These are phyloP conservation scores for Andrena cerasifolii DNA, from an alignment of 1,140 invertebrate species.

Conservation along the genomic window DNA sequence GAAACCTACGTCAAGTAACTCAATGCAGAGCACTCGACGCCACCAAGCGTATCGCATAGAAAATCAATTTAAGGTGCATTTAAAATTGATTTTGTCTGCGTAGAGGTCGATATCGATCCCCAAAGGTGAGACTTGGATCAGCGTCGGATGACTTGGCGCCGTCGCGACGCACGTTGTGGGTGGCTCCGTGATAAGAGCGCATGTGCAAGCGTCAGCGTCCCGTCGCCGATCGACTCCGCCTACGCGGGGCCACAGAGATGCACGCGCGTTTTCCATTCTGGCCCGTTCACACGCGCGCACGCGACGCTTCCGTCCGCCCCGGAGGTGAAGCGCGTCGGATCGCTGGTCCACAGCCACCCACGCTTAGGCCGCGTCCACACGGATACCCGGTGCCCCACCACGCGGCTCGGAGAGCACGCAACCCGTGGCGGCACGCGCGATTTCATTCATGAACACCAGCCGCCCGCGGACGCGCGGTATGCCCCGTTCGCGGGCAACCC, in stretches of 20 bases:
- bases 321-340: slow-evolving; percentile 45
- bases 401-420: slow-evolving; percentile 28
- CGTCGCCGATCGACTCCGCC: slow-evolving; percentile 73
- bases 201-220: slow-evolving; percentile 68
- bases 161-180: slow-evolving; percentile 61
- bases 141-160: background rate
- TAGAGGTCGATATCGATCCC: too few species aligned
- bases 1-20: too few species aligned
- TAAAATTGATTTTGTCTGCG: too few species aligned
- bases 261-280: slow-evolving; percentile 47
- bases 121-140: too few species aligned
- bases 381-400: background rate
- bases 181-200: slow-evolving; percentile 70
- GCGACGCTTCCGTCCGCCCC: slow-evolving; percentile 43
- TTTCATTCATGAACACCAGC: slow-evolving; percentile 58
- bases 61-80: too few species aligned
- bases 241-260: slow-evolving; percentile 57
- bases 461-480: background rate
- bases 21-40: too few species aligned
- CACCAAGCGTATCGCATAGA: too few species aligned
- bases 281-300: slow-evolving; percentile 40
- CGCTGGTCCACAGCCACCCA: slow-evolving; percentile 44
- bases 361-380: slow-evolving; percentile 43
- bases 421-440: slow-evolving; percentile 57
- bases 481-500: background rate